Evolutionary conservation across 2,888 invertebrate genomes (phyloP), one percentile per base, ranked within the genome.

Genomic region (Miltochrista miniata): DNA sequence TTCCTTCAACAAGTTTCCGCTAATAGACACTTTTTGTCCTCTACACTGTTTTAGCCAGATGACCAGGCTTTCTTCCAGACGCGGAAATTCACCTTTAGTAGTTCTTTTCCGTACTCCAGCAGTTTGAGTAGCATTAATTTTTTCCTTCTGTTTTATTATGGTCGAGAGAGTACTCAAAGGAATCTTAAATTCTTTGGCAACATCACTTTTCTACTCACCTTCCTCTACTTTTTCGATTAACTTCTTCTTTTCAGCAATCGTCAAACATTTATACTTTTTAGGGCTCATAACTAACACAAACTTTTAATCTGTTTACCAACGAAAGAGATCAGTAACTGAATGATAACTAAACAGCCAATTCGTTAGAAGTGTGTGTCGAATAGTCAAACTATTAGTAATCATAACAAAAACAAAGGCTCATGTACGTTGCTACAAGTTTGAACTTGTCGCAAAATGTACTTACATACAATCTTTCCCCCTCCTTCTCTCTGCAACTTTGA

Each of bases 1-100:
- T 54, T 56, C 54, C 48, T 54, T 48, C 33, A 57, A 46, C 46
- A 57, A 48, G 51, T 51, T 51, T 49, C 54, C 50, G 40, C 50
- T 50, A 48, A 57, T 48, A 53, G 45, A 44, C 43, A 29, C 52
- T 59, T n/a, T 24, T 51, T 56, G 53, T 58, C 55, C 60, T 64
- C 60, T 58, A 61, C 61, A 60, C 57, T 64, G 53, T 57, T 47
- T 58, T 58, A 61, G 58, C 61, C 56, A 58, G 54, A 51, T 56
- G 46, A 58, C 56, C 56, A 64, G 56, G 55, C 55, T 58, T 65
- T 59, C 54, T 61, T 60, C 55, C 48, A 56, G 58, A 54, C 47
- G 48, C 48, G 54, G 54, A 53, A 61, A 38, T 53, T 57, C 51
- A 54, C 58, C 54, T 58, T 58, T 56, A 54, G 54, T 59, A 44